These are phyloP conservation scores for Monomorium pharaonis DNA, from an alignment of 1,140 invertebrate species.

Conservation along the genomic window DNA sequence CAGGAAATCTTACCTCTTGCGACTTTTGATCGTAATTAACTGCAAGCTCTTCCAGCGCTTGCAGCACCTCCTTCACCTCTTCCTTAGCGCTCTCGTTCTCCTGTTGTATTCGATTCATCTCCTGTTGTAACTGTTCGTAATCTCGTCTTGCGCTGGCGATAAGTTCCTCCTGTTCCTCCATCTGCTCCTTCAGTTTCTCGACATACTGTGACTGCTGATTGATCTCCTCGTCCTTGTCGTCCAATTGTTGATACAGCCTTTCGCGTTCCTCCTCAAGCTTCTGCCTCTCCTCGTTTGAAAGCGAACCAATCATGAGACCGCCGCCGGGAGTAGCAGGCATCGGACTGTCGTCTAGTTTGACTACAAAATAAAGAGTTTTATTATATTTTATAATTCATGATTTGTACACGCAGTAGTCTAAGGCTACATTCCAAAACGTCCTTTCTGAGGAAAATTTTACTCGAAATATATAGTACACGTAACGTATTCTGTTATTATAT, in stretches of 20 bases:
- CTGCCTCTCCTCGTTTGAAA: slow-evolving; percentile 91
- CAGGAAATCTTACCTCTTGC: slow-evolving; percentile 89
- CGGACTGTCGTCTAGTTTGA: slow-evolving; percentile 86
- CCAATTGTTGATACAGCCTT: slow-evolving; percentile 97
- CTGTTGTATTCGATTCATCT: slow-evolving; percentile 97
- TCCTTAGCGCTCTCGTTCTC: slow-evolving; percentile 99
- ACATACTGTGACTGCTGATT: slow-evolving; percentile 98
- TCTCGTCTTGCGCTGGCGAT: slow-evolving; percentile 95
- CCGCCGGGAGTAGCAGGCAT: slow-evolving; percentile 90
- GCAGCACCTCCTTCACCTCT: slow-evolving; percentile 98
- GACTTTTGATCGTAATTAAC: slow-evolving; percentile 99
- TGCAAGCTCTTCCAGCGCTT: slow-evolving; percentile 98
- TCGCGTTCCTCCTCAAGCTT: slow-evolving; percentile 96
- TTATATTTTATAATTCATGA: too few relatives aligned
- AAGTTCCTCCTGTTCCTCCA: slow-evolving; percentile 98
- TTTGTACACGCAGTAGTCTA: too few relatives aligned
- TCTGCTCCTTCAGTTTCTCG: slow-evolving; percentile 99
- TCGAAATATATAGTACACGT: too few relatives aligned
- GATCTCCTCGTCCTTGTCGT: slow-evolving; percentile 99
- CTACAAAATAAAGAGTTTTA: slow-evolving; percentile 42
- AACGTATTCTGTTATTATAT: too few relatives aligned
- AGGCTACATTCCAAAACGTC: too few relatives aligned
- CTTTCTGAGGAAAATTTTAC: too few relatives aligned
- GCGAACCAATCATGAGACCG: slow-evolving; percentile 89
- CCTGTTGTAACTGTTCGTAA: slow-evolving; percentile 96